phyloP scores from a whole-genome alignment of 2,113 vertebrate species.

The Ovis aries region ARS-UI_Ramb_v3.0 NC_056055.1:31137501-31138000 shows the following conservation, averaged over 20 bases:
- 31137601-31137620: neutral
- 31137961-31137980: neutral
- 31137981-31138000: neutral
- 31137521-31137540: neutral
- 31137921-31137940: neutral
- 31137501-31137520: neutral
- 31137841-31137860: neutral
- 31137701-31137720: neutral
- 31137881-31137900: neutral
- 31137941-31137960: neutral
- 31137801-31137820: neutral
- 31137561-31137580: neutral
- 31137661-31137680: neutral
- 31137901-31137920: neutral
- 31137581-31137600: neutral
- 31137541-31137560: neutral
- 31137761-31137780: neutral
- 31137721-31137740: neutral
- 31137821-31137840: neutral
- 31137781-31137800: neutral
- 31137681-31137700: neutral
- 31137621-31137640: neutral
- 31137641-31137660: neutral
- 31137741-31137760: neutral
- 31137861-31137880: neutral